Conservation (phyloP, 2,888 invertebrate genomes). For the Cantharis lateralis region DNA sequence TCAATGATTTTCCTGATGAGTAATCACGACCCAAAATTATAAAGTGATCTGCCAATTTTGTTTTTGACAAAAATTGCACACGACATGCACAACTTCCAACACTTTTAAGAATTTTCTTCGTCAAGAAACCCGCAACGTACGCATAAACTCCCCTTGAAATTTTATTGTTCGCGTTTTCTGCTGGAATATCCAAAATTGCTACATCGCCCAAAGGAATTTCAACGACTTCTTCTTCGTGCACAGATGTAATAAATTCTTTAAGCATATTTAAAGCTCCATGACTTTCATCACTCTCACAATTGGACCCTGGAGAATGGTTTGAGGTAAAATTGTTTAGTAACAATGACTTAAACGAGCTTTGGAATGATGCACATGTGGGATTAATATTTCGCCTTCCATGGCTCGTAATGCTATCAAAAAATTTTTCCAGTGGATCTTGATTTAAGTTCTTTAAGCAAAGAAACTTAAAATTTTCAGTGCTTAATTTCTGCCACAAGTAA, state of each 20-base stretch:
- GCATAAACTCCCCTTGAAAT: background rate
- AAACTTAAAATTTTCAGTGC: background rate
- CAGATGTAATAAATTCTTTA: background rate
- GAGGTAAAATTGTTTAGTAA: conserved; percentile 30
- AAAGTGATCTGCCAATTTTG: too few species aligned
- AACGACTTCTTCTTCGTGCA: background rate
- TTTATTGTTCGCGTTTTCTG: too few species aligned
- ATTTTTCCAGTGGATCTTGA: conserved; percentile 32
- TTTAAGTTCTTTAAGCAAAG: conserved; percentile 8
- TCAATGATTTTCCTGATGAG: too few species aligned
- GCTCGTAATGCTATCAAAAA: conserved; percentile 20
- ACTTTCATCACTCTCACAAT: conserved; percentile 29
- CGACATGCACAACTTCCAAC: background rate
- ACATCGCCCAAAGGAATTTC: background rate
- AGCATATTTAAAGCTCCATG: background rate
- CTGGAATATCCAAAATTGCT: background rate
- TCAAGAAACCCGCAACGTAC: background rate
- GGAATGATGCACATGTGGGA: conserved; percentile 22
- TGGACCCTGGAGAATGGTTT: conserved; percentile 25
- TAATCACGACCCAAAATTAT: too few species aligned
- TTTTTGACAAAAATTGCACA: too few species aligned
- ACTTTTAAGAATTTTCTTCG: background rate
- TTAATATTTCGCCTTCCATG: conserved; percentile 26
- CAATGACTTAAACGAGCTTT: conserved; percentile 24
- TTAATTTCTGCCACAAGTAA: background rate